phyloP scores from a whole-genome alignment of 1,140 invertebrate species.

The Physella acuta region DNA sequence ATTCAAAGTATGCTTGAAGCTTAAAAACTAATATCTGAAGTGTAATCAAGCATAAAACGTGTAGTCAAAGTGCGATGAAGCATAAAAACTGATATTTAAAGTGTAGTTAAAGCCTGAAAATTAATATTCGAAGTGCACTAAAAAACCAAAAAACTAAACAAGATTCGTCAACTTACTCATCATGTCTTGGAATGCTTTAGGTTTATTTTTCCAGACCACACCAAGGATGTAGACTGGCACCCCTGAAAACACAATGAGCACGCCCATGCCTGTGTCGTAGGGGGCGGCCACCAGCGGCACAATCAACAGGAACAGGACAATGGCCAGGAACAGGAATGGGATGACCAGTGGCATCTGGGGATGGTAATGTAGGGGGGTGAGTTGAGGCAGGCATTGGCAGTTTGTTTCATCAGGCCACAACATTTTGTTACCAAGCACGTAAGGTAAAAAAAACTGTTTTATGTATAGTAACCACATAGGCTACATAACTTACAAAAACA shows the following conservation, averaged over 20 bases:
- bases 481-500: too few relatives aligned
- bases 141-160: too few relatives aligned
- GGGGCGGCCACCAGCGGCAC: slow-evolving; percentile 93
- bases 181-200: slow-evolving; percentile 66
- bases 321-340: slow-evolving; percentile 85
- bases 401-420: background rate
- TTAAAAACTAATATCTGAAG: too few relatives aligned
- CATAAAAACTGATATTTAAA: too few relatives aligned
- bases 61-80: too few relatives aligned
- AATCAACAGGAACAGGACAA: slow-evolving; percentile 87
- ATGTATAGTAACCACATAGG: too few relatives aligned
- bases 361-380: background rate
- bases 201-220: slow-evolving; percentile 67
- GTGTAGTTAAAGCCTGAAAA: too few relatives aligned
- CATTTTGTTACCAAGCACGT: background rate
- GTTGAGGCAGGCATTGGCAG: background rate
- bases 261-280: slow-evolving; percentile 82
- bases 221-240: slow-evolving; percentile 66
- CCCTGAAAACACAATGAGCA: slow-evolving; percentile 66
- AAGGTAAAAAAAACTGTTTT: too few relatives aligned
- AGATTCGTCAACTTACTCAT: too few relatives aligned
- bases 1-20: too few relatives aligned
- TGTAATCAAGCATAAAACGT: too few relatives aligned
- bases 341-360: slow-evolving; percentile 74
- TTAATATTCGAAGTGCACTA: too few relatives aligned